Evolutionary conservation across 2,888 invertebrate species (phyloP), one percentile per base, ranked within the genome.

Genomic region (Phyllotreta striolata): DNA sequence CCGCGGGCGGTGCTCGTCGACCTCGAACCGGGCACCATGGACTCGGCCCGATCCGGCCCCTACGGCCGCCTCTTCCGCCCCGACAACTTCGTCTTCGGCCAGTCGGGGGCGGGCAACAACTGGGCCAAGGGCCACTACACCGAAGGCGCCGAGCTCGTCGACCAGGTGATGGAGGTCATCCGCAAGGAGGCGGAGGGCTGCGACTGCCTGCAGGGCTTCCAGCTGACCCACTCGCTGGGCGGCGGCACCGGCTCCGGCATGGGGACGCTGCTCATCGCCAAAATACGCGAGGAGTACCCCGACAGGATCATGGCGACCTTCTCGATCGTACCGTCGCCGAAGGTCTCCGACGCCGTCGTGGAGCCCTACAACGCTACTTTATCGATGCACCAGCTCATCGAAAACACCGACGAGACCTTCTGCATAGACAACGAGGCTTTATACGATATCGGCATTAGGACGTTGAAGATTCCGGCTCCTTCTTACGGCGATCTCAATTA

Each of bases 81-180:
- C 7, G 93, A 95, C 80, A 95, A 94, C 83, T 95, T 93, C 79
- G 92, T 95, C 2, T 94, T 92, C 73, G 91, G 81, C 2, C 84
- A 84, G 76, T 85, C 85, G 13, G 88, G 89, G 24, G 88, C 88
- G 44, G 94, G 94, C 54, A 95, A 95, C 83, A 95, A 95, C 82
- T 95, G 94, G 95, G 94, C 94, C 70, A 76, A 89, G 85, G 80
- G 96, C n/a, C 94, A 95, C 77, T 95, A 95, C 83, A 95, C 95
- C 13, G 95, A 95, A 83, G 95, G 95, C 61, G 95, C 87, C 72
- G 95, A 90, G 81, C 85, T 89, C 78, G 94, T 88, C 78, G 96
- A 93, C 83, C 89, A 95, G 44, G 92, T 92, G 1, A 83, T 93
- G 72, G 93, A 93, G 80, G 92, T 93, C 38, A 92, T 93, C 14